Conservation (phyloP, 2,888 invertebrate species). For the Lucinisca nassula region DNA sequence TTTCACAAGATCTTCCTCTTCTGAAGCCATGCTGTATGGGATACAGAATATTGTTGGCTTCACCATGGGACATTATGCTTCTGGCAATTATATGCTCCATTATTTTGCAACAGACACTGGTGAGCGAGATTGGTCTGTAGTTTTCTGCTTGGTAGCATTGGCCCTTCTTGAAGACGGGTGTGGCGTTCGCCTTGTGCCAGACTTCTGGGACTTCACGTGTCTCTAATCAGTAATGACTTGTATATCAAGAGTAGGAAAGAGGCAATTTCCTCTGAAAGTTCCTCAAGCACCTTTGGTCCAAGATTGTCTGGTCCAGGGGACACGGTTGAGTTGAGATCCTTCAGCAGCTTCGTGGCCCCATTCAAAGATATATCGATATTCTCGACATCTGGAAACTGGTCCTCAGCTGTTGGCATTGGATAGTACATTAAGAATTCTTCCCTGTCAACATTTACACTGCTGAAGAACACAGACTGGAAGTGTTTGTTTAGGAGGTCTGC, state of each 20-base stretch:
- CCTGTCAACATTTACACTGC: background rate
- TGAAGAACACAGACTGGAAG: background rate
- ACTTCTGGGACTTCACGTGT: background rate
- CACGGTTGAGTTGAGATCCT: background rate
- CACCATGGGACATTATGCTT: conserved; percentile 24
- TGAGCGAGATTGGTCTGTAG: conserved; percentile 35
- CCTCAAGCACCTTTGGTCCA: background rate
- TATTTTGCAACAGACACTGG: conserved; percentile 32
- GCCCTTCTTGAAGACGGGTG: conserved; percentile 26
- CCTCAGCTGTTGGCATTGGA: background rate
- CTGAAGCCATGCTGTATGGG: conserved; percentile 42
- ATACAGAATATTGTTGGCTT: conserved; percentile 30
- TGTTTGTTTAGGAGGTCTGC: background rate
- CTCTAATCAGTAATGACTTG: background rate
- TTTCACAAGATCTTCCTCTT: conserved; percentile 40
- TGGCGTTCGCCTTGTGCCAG: conserved; percentile 20
- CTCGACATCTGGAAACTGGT: background rate
- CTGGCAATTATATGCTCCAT: conserved; percentile 29
- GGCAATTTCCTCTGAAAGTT: background rate
- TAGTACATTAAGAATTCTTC: background rate
- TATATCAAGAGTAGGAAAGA: background rate
- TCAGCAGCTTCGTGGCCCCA: background rate
- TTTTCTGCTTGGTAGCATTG: conserved; percentile 15
- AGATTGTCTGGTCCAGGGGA: too few relatives aligned
- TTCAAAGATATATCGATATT: background rate